Evolutionary conservation across 1,140 invertebrate genomes (phyloP).

Genomic region (Belonocnema kinseyi): DNA sequence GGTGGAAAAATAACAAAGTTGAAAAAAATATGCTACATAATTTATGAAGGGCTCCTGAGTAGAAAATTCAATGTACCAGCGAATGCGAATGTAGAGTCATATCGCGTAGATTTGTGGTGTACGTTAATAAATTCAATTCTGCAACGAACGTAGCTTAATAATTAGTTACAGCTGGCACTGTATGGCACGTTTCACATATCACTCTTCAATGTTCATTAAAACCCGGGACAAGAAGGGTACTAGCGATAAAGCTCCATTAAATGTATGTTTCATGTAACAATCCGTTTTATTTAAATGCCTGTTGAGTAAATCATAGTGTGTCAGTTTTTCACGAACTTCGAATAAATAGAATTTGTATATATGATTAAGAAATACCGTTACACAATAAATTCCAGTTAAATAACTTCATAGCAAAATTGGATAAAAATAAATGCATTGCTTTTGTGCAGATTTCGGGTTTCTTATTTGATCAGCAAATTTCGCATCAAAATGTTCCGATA

Average conservation of each 20-base stretch:
- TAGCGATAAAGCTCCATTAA: slow-evolving; percentile 32
- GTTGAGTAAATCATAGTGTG: background rate
- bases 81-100: background rate
- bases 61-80: background rate
- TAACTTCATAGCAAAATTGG: no score
- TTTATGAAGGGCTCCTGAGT: no score
- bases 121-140: slow-evolving; percentile 52
- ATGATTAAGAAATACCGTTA: background rate
- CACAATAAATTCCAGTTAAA: no score
- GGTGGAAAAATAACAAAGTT: no score
- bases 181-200: slow-evolving; percentile 41
- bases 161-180: slow-evolving; percentile 52
- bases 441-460: no score
- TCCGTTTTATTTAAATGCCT: slow-evolving; percentile 20
- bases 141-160: slow-evolving; percentile 48
- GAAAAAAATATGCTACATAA: no score
- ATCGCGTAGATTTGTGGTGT: background rate
- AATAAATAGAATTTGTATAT: background rate
- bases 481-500: no score
- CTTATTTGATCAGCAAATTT: no score
- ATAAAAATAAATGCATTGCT: no score
- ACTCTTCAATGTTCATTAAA: slow-evolving; percentile 66
- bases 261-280: slow-evolving; percentile 1
- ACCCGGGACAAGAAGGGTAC: slow-evolving; percentile 1
- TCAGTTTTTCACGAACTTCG: background rate